Evolutionary conservation across 2,888 invertebrate species (phyloP).

Genomic region (Listrodromus nycthemerus): DNA sequence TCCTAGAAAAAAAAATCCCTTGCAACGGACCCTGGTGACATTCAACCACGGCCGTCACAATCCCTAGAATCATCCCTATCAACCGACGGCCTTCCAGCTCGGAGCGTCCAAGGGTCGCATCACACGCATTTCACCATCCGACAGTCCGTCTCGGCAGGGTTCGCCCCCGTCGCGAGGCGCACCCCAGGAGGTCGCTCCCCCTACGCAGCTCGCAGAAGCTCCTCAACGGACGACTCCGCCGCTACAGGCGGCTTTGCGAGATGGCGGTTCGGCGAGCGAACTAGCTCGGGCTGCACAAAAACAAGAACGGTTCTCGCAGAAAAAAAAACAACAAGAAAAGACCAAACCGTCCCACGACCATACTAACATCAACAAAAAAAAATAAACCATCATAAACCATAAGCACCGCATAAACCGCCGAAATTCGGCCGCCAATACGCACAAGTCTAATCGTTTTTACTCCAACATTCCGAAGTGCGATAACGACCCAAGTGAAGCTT

Average conservation of each 20-base stretch:
- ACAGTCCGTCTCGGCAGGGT: slow-evolving; percentile 14
- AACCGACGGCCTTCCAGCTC: background rate
- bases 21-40: background rate
- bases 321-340: background rate
- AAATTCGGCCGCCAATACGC: no score
- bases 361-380: background rate
- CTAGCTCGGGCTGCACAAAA: slow-evolving; percentile 1
- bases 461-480: background rate
- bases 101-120: no score
- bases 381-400: background rate
- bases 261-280: slow-evolving; percentile 37
- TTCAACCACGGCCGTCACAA: background rate
- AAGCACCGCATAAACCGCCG: no score
- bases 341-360: background rate
- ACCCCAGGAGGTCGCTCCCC: slow-evolving; percentile 39
- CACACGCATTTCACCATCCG: no score
- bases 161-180: slow-evolving; percentile 27
- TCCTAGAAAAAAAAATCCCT: background rate
- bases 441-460: background rate
- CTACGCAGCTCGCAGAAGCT: slow-evolving; percentile 48
- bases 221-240: slow-evolving; percentile 32
- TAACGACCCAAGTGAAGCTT: slow-evolving; percentile 1
- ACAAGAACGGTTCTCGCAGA: slow-evolving; percentile 18
- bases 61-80: background rate
- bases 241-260: slow-evolving; percentile 48